phyloP scores from a whole-genome alignment of 2,113 vertebrate species.

The Lontra canadensis region DNA sequence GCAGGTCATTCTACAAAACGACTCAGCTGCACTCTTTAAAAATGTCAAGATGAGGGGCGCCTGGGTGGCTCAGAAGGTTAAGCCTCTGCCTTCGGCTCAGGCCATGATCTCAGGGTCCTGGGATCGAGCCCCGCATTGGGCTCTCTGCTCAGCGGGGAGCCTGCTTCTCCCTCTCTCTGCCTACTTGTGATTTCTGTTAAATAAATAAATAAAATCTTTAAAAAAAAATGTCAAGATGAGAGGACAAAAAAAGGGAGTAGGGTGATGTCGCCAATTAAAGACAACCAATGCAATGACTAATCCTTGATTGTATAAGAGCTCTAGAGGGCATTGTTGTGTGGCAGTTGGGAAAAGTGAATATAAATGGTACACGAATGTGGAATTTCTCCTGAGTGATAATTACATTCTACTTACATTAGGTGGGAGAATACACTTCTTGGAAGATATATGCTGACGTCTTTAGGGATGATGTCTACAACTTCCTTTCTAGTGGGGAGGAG shows the following conservation, averaged over 20 bases:
- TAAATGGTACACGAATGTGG: not conserved
- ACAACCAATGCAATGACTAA: not conserved
- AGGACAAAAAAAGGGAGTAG: not conserved
- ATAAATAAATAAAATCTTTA: too few species aligned
- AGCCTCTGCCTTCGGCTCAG: too few species aligned
- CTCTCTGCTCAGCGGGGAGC: too few species aligned
- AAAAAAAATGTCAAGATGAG: not conserved
- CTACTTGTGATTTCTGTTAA: too few species aligned
- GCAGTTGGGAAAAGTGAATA: not conserved
- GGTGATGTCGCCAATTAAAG: not conserved
- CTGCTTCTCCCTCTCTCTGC: too few species aligned
- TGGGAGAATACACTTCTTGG: not conserved
- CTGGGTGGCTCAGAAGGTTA: too few species aligned
- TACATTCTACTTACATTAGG: too few species aligned
- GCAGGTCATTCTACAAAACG: not conserved
- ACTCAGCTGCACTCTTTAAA: conserved; percentile 5
- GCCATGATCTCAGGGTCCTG: too few species aligned
- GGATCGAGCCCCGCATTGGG: too few species aligned
- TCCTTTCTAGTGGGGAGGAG: not conserved
- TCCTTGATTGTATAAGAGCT: not conserved
- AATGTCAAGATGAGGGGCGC: not conserved
- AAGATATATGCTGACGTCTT: not conserved
- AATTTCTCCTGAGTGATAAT: not conserved
- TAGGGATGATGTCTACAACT: not conserved
- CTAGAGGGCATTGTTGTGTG: not conserved